Percentiles rank a stretch among this genome's conserved stretches.
These are phyloP conservation scores for Hyla sarda DNA, from an alignment of 2,113 vertebrate species.

Conservation along the genomic window DNA sequence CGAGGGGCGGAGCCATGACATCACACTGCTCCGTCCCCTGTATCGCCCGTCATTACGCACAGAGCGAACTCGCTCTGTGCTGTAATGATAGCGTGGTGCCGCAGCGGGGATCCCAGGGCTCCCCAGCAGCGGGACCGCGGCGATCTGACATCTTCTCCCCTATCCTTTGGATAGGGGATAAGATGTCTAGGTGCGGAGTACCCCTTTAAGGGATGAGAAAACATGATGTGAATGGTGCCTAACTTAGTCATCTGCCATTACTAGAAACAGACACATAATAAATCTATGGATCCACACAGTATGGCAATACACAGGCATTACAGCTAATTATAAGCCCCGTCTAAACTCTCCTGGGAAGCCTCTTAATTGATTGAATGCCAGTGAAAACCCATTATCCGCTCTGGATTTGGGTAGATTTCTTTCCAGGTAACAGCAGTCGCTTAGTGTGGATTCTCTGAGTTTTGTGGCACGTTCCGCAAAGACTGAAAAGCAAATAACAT, in stretches of 20 bases:
- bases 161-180: too few relatives aligned
- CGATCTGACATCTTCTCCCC: too few relatives aligned
- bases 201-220: too few relatives aligned
- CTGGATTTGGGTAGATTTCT: constrained; percentile 28
- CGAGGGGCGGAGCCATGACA: too few relatives aligned
- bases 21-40: too few relatives aligned
- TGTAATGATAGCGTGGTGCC: too few relatives aligned
- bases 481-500: neutral
- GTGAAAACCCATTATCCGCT: constrained; percentile 84
- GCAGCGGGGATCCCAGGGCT: too few relatives aligned
- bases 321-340: constrained; percentile 77
- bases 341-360: constrained; percentile 70
- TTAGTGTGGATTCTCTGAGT: neutral
- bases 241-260: neutral
- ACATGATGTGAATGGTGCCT: too few relatives aligned
- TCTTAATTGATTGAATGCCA: constrained; percentile 83
- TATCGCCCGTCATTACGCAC: too few relatives aligned
- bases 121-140: too few relatives aligned
- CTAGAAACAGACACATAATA: neutral
- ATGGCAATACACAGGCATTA: constrained; percentile 75
- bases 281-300: neutral
- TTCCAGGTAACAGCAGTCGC: constrained; percentile 58
- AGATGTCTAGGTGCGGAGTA: too few relatives aligned
- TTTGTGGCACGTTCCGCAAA: neutral
- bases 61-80: too few relatives aligned